Percentiles rank a stretch among this genome's conserved stretches.
Conservation (phyloP, 1,140 invertebrate genomes). For the Drosophila mayri region DNA sequence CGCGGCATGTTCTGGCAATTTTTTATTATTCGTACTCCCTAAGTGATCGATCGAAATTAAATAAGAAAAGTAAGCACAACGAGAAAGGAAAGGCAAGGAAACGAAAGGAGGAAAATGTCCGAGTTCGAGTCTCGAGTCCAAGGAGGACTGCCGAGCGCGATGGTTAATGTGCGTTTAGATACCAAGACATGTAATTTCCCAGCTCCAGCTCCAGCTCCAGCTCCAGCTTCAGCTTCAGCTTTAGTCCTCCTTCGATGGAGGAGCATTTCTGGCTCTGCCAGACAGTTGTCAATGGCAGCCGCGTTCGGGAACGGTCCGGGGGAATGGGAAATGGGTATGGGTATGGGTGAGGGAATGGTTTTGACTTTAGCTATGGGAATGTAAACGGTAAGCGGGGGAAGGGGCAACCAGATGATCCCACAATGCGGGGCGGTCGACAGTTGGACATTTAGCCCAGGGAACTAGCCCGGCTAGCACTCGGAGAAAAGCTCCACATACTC, state of each 20-base stretch:
- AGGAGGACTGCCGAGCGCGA: slow-evolving; percentile 57
- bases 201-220: slow-evolving; percentile 32
- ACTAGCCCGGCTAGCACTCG: slow-evolving; percentile 12
- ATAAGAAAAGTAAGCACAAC: slow-evolving; percentile 76
- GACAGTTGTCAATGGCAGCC: slow-evolving; percentile 68
- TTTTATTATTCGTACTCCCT: slow-evolving; percentile 79
- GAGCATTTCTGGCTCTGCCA: slow-evolving; percentile 24
- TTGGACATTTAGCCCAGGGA: slow-evolving; percentile 51
- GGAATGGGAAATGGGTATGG: not conserved
- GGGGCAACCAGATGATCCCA: slow-evolving; percentile 25
- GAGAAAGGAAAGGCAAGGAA: slow-evolving; percentile 38
- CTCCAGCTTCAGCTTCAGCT: not conserved
- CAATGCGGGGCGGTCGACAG: slow-evolving; percentile 42
- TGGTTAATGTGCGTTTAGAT: slow-evolving; percentile 82
- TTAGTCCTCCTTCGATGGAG: slow-evolving; percentile 4
- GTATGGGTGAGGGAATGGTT: not conserved
- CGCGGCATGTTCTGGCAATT: slow-evolving; percentile 69
- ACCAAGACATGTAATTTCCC: slow-evolving; percentile 80
- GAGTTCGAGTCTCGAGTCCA: not conserved
- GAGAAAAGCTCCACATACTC: not conserved
- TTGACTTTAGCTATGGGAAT: not conserved
- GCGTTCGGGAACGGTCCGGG: not conserved
- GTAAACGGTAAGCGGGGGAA: not conserved
- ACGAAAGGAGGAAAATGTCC: slow-evolving; percentile 56
- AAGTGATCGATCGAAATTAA: slow-evolving; percentile 82